phyloP scores from a whole-genome alignment of 2,888 invertebrate genomes.

The Spicauda simplicius region DNA sequence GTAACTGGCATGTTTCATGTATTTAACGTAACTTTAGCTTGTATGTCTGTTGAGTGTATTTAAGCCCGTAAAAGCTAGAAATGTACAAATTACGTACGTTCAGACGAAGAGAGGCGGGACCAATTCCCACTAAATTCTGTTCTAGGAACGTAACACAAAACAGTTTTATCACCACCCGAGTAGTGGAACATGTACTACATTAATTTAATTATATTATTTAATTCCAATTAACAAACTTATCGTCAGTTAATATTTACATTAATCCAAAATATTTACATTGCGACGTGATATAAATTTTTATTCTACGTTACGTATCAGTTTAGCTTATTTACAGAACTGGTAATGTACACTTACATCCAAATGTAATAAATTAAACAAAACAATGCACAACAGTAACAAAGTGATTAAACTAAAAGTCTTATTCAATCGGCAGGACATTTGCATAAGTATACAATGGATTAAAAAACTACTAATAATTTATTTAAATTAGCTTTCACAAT shows the following conservation, averaged over 20 bases:
- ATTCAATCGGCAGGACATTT: slow-evolving; percentile 23
- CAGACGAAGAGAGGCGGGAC: slow-evolving; percentile 11
- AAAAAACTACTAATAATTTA: slow-evolving; percentile 3
- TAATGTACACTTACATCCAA: slow-evolving; percentile 53
- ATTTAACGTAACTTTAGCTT: no score
- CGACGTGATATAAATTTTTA: slow-evolving; percentile 70
- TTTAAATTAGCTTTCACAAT: background rate
- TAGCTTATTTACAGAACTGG: slow-evolving; percentile 64
- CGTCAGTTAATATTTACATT: slow-evolving; percentile 62
- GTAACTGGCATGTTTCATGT: no score
- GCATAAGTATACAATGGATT: slow-evolving; percentile 22
- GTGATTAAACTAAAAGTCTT: slow-evolving; percentile 6
- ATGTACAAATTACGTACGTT: background rate
- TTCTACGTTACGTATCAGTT: slow-evolving; percentile 64
- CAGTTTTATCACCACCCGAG: slow-evolving; percentile 66
- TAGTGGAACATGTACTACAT: slow-evolving; percentile 59
- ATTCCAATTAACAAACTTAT: slow-evolving; percentile 48
- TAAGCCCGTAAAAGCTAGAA: background rate
- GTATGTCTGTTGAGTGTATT: background rate
- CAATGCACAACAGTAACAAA: slow-evolving; percentile 7
- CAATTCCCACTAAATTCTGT: slow-evolving; percentile 51
- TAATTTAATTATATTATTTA: slow-evolving; percentile 44
- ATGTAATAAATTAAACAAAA: slow-evolving; percentile 15
- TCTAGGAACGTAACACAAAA: slow-evolving; percentile 73
- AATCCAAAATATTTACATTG: slow-evolving; percentile 76